phyloP scores from a whole-genome alignment of 2,888 invertebrate genomes.

The Leptinotarsa juncta region DNA sequence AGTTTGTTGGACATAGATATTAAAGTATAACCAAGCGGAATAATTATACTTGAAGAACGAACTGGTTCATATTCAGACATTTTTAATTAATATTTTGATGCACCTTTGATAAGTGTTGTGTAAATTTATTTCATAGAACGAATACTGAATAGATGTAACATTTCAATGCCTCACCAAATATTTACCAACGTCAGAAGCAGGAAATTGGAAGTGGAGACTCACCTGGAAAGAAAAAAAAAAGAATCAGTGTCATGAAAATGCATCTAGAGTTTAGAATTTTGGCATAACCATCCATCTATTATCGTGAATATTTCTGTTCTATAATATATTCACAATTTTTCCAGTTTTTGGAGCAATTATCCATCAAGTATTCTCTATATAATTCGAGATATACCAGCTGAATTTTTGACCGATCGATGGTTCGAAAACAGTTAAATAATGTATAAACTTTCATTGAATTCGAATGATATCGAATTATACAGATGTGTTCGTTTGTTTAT shows the following conservation, averaged over 20 bases:
- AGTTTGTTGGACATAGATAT: constrained; percentile 13
- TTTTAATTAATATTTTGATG: constrained; percentile 37
- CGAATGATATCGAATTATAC: no score
- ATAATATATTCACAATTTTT: no score
- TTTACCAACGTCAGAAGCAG: constrained; percentile 30
- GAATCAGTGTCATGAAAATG: neutral
- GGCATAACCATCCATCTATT: neutral
- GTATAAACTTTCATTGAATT: no score
- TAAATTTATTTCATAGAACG: constrained; percentile 26
- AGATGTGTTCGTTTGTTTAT: no score
- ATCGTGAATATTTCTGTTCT: no score
- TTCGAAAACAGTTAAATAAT: no score
- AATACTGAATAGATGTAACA: constrained; percentile 21
- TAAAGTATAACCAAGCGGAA: constrained; percentile 17
- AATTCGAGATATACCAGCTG: no score
- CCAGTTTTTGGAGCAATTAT: no score
- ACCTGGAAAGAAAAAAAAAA: constrained; percentile 38
- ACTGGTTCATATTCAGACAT: constrained; percentile 18
- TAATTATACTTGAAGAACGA: constrained; percentile 17
- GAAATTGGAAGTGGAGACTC: constrained; percentile 35
- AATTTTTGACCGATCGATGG: no score
- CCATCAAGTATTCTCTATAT: no score
- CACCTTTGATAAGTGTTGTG: constrained; percentile 37
- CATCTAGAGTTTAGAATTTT: neutral
- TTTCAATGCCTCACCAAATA: constrained; percentile 37